Evolutionary conservation across 2,797 vertebrate genomes (phyloP).

Genomic region (Pyrocephalus nanus): DNA sequence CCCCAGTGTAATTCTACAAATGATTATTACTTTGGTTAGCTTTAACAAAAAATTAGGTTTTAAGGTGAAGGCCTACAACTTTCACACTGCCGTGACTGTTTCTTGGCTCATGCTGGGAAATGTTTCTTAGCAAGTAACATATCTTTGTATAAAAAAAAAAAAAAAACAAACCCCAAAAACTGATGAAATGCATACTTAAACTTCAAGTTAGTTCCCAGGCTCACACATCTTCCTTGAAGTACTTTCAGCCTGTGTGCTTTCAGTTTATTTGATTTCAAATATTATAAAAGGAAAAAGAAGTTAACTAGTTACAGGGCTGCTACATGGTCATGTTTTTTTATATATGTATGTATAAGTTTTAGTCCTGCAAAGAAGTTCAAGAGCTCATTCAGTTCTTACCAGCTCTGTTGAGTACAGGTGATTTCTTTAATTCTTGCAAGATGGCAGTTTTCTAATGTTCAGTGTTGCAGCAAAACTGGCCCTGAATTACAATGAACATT

Average conservation of each 20-base stretch:
- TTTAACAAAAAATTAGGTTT: neutral
- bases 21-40: neutral
- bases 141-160: neutral
- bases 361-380: neutral
- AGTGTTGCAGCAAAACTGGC: neutral
- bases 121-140: neutral
- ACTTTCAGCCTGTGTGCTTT: neutral
- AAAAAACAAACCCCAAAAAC: fast-evolving
- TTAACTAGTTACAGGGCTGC: neutral
- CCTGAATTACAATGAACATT: neutral
- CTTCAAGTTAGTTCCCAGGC: neutral
- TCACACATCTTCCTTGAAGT: neutral
- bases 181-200: neutral
- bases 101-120: neutral
- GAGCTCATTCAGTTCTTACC: neutral
- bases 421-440: neutral
- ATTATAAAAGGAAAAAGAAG: neutral
- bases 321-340: neutral
- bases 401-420: neutral
- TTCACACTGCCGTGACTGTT: neutral
- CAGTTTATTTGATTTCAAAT: neutral
- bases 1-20: neutral
- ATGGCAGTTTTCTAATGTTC: neutral
- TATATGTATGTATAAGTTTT: neutral
- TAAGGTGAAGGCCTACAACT: neutral